phyloP scores from a whole-genome alignment of 2,888 invertebrate genomes.

The Macrophya annulata region DNA sequence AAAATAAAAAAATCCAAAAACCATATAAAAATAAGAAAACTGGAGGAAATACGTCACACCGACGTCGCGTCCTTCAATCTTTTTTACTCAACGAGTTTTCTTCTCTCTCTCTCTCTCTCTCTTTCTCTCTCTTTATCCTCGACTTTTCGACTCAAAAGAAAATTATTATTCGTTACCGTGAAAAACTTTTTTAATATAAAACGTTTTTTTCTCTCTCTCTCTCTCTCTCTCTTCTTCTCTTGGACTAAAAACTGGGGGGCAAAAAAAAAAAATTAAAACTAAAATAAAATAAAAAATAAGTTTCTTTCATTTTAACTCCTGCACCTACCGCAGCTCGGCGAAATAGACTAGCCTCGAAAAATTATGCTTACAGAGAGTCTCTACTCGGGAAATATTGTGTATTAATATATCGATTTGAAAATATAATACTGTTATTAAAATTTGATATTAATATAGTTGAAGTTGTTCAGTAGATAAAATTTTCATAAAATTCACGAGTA shows the following conservation, averaged over 20 bases:
- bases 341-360: not conserved
- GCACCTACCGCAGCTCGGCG: not conserved
- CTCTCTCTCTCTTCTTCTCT: not conserved
- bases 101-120: not conserved
- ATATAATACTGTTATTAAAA: not conserved
- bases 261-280: too few relatives aligned
- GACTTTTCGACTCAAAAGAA: constrained; percentile 20
- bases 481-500: not conserved
- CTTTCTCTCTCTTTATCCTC: not conserved
- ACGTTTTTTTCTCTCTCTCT: not conserved
- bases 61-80: constrained; percentile 22
- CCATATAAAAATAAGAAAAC: not conserved
- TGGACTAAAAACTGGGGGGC: not conserved
- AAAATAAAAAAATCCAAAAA: too few relatives aligned
- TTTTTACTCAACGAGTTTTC: not conserved
- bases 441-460: not conserved
- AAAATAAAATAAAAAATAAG: not conserved
- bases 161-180: constrained; percentile 41
- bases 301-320: not conserved
- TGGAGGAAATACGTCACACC: not conserved
- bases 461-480: not conserved
- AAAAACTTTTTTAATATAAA: constrained; percentile 53
- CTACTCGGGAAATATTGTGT: not conserved
- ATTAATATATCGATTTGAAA: not conserved
- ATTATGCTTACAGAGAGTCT: not conserved